Evolutionary conservation across 2,113 vertebrate genomes (phyloP), one percentile per base, ranked within the genome.

Genomic region (Garra rufa): DNA sequence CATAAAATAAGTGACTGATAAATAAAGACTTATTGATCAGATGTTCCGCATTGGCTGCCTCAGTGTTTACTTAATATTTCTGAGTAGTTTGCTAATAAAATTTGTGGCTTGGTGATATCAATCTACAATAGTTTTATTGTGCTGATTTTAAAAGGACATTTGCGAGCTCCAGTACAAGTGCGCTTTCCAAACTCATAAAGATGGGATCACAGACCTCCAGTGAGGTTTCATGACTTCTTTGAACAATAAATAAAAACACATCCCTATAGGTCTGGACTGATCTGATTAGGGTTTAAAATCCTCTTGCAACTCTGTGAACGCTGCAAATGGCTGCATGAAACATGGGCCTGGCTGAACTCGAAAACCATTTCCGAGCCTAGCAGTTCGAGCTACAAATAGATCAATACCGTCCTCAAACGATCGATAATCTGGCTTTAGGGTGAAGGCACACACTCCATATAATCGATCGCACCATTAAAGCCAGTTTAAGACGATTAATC

Each of bases 401-500:
- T 76, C 69, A 84, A 84, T 85, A 48, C 59, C 50, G 34, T 83
- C 69, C 78, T 80, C 81, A 78, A 79, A 86, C 79, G 78, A 80
- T 77, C 67, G 81, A 43, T 70, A 85, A 85, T 81, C 69, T 80
- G 82, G 17, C 52, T 50, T 80, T 59, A 10, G 63, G 74, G 21
- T 46, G 4, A 85, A 86, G 71, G 50, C 74, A 67, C 9, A 15
- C 13, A 24, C 14, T 28, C 50, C 0, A 10, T 0, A n/a, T 52
- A 38, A 76, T 52, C 48, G 28, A 76, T 26, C 15, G 11, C 9
- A 21, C 46, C 79, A 67, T 50, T 70, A 70, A 34, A 81, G 76
- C 43, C 59, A 17, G 24, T 65, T 6, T 30, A 28, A 41, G 55
- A 52, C 28, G 26, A 5, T 24, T 85, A 80, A 84, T 69, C 65